Evolutionary conservation across 1,140 invertebrate genomes (phyloP).

Genomic region (Oryzaephilus surinamensis): DNA sequence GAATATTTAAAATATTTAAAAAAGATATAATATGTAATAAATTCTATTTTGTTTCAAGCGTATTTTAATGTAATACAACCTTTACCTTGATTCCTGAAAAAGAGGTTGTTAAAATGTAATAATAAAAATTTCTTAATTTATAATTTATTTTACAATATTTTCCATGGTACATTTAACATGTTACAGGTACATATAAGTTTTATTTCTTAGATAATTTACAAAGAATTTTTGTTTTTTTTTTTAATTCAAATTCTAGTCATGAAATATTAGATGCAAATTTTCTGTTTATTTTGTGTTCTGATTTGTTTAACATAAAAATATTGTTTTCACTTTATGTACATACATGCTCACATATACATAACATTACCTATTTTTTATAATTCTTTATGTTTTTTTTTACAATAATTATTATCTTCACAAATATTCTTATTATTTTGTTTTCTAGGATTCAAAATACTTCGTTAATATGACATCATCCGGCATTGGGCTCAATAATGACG

Average conservation of each 20-base stretch:
- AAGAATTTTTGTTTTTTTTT: no score
- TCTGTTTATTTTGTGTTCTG: neutral
- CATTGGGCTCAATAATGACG: conserved; percentile 3
- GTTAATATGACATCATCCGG: conserved; percentile 14
- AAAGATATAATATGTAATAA: neutral
- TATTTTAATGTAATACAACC: neutral
- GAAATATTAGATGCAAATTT: neutral
- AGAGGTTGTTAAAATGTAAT: no score
- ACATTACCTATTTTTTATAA: neutral
- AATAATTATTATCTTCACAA: no score
- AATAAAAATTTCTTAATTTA: no score
- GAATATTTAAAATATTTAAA: neutral
- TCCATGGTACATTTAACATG: no score
- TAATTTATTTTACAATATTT: no score
- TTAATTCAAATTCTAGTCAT: neutral
- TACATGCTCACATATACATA: neutral
- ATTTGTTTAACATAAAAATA: neutral
- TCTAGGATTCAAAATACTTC: conserved; percentile 28
- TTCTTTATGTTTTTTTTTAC: no score
- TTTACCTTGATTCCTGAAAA: no score
- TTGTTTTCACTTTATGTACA: neutral
- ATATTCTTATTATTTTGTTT: conserved; percentile 17
- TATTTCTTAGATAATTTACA: no score
- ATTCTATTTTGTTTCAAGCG: neutral
- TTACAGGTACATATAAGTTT: no score